phyloP scores from a whole-genome alignment of 2,797 vertebrate species.

The Emydoidea blandingii region DNA sequence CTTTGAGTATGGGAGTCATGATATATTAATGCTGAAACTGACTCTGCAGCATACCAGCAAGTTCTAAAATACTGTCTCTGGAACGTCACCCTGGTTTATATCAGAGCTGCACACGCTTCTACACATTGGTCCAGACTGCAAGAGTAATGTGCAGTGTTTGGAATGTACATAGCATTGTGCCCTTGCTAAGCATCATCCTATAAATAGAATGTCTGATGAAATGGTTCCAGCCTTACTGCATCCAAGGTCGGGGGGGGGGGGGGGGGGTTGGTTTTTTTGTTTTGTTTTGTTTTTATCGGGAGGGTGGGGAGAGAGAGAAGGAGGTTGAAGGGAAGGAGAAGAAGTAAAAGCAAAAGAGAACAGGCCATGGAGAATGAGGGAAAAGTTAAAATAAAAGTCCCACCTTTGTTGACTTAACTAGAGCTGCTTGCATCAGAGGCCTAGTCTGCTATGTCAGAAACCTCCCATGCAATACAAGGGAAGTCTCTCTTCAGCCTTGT shows the following conservation, averaged over 20 bases:
- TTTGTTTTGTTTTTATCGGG: background rate
- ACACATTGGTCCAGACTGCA: background rate
- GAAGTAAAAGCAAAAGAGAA: background rate
- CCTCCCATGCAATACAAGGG: fast-evolving
- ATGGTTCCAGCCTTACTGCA: conserved; percentile 39
- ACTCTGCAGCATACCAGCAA: background rate
- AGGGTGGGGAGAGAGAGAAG: background rate
- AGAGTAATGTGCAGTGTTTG: background rate
- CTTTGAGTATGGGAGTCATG: background rate
- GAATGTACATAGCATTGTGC: conserved; percentile 34
- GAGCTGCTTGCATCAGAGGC: fast-evolving
- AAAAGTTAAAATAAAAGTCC: background rate
- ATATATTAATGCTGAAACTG: fast-evolving
- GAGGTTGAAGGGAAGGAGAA: background rate
- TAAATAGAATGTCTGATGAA: conserved; percentile 53
- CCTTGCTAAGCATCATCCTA: conserved; percentile 44
- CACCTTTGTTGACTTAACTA: background rate
- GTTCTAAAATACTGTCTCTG: conserved; percentile 21
- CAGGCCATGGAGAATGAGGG: fast-evolving
- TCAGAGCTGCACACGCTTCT: conserved; percentile 6
- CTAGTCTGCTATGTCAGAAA: background rate
- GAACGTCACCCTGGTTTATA: conserved; percentile 33
- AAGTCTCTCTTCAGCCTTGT: background rate
- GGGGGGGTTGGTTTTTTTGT: background rate
- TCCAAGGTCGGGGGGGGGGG: conserved; percentile 6